Evolutionary conservation across 2,888 invertebrate genomes (phyloP).

Genomic region (Microctonus aethiopoides): DNA sequence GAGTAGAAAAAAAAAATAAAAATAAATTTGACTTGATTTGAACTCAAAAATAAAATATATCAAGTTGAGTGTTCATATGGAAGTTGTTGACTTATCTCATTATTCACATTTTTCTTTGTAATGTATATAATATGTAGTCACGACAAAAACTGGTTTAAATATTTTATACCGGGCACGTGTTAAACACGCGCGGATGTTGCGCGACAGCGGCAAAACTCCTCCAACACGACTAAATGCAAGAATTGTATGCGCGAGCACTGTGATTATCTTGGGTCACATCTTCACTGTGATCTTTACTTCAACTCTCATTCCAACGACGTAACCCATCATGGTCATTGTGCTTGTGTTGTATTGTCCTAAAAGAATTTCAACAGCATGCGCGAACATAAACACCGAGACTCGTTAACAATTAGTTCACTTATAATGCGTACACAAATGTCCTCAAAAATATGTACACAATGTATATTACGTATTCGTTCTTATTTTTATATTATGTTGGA

Average conservation of each 20-base stretch:
- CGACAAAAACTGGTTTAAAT: conserved; percentile 54
- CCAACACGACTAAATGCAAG: conserved; percentile 56
- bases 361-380: conserved; percentile 35
- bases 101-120: conserved; percentile 20
- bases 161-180: conserved; percentile 56
- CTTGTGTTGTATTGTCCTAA: conserved; percentile 18
- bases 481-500: too few relatives aligned
- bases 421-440: too few relatives aligned
- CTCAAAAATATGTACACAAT: neutral
- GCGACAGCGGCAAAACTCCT: conserved; percentile 34
- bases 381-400: neutral
- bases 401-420: neutral
- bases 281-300: conserved; percentile 53
- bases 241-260: conserved; percentile 30
- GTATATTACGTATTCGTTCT: too few relatives aligned
- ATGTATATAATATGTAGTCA: conserved; percentile 12
- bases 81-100: conserved; percentile 11
- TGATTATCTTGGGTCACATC: conserved; percentile 58
- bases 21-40: conserved; percentile 1
- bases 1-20: conserved; percentile 1
- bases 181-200: conserved; percentile 53
- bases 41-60: neutral
- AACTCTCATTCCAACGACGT: conserved; percentile 35
- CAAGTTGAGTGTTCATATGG: neutral
- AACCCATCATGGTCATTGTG: conserved; percentile 29